phyloP scores from a whole-genome alignment of 1,140 invertebrate species.

The Nasonia longicornis region DNA sequence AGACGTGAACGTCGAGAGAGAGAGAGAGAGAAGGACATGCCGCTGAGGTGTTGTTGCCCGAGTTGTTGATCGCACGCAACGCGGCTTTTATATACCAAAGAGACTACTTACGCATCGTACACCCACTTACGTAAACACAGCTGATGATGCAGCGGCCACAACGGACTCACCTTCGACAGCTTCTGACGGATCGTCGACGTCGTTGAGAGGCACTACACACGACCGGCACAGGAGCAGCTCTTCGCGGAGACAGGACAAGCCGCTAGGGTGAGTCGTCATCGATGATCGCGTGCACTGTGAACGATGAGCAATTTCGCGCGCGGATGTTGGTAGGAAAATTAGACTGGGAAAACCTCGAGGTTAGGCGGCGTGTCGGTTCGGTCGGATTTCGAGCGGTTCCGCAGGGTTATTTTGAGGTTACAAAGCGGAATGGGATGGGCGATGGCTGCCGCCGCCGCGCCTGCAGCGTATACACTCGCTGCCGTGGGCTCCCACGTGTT shows the following conservation, averaged over 20 bases:
- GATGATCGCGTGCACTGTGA: not conserved
- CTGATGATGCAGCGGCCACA: not conserved
- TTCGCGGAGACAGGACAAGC: not conserved
- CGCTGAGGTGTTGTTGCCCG: slow-evolving; percentile 1
- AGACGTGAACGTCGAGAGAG: not conserved
- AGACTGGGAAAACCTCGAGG: not conserved
- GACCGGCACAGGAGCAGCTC: not conserved
- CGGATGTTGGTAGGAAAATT: not conserved
- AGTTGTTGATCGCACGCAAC: not conserved
- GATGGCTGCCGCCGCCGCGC: slow-evolving; percentile 22
- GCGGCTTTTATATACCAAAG: not conserved
- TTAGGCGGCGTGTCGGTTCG: not conserved
- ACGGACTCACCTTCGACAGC: not conserved
- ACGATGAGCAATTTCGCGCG: not conserved
- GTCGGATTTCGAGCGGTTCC: not conserved
- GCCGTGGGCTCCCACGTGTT: slow-evolving; percentile 32
- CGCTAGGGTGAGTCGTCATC: slow-evolving; percentile 14
- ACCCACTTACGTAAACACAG: not conserved
- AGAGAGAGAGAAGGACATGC: not conserved
- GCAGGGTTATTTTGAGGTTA: slow-evolving; percentile 32
- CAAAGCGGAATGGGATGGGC: not conserved
- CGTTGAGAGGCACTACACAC: not conserved
- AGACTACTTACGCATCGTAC: not conserved
- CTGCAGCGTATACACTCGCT: not conserved
- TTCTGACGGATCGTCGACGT: not conserved